Conservation (phyloP, 1,140 invertebrate species). For the Pseudomyrmex cubaensis region DNA sequence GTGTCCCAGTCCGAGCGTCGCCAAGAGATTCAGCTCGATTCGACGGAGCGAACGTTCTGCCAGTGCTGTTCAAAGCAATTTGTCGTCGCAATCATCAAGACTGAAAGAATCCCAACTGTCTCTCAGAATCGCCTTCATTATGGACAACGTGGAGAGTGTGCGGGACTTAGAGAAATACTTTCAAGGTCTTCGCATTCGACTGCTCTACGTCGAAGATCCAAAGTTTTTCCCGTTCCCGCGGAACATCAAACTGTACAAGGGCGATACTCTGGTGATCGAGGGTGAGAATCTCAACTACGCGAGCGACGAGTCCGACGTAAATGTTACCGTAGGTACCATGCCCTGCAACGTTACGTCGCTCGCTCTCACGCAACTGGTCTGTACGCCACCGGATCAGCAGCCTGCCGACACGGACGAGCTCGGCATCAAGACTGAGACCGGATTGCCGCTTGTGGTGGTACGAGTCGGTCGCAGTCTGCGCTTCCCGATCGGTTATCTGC, state of each 20-base stretch:
- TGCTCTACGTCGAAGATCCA: slow-evolving; percentile 97
- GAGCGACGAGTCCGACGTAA: slow-evolving; percentile 96
- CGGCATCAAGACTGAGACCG: slow-evolving; percentile 90
- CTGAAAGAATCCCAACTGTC: slow-evolving; percentile 87
- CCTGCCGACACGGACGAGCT: slow-evolving; percentile 95
- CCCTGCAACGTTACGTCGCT: slow-evolving; percentile 97
- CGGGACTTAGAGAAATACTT: slow-evolving; percentile 95
- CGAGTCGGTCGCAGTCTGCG: slow-evolving; percentile 94
- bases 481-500: slow-evolving; percentile 94
- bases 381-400: slow-evolving; percentile 94
- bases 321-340: slow-evolving; percentile 95
- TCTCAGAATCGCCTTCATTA: slow-evolving; percentile 94
- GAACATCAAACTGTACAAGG: slow-evolving; percentile 95
- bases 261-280: slow-evolving; percentile 97
- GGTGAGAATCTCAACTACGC: slow-evolving; percentile 96
- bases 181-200: slow-evolving; percentile 90
- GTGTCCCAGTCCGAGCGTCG: slow-evolving; percentile 94
- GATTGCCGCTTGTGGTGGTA: slow-evolving; percentile 95
- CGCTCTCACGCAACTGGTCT: slow-evolving; percentile 94
- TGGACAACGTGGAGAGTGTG: slow-evolving; percentile 97
- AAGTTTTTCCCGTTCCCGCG: slow-evolving; percentile 95
- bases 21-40: slow-evolving; percentile 77
- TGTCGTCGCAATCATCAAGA: slow-evolving; percentile 73
- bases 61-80: slow-evolving; percentile 3
- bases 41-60: slow-evolving; percentile 64